Evolutionary conservation across 2,113 vertebrate species (phyloP).

Genomic region (Thryonomys swinderianus): DNA sequence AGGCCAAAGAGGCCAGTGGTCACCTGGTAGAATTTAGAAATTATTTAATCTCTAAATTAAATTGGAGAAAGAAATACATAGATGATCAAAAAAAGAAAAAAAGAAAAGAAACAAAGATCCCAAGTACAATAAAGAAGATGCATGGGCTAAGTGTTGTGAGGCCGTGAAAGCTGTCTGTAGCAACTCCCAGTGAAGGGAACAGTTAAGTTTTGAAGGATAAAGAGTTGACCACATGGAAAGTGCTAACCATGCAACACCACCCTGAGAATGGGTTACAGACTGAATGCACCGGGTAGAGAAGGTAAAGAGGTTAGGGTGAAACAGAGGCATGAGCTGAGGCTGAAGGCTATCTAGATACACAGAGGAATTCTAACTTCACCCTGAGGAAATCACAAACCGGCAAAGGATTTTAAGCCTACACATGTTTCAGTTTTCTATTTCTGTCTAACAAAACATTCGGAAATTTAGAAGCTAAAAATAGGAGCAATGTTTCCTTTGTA

Average conservation of each 20-base stretch:
- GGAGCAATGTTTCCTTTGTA: neutral
- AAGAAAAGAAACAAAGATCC: neutral
- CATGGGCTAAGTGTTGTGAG: too few relatives aligned
- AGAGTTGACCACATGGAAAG: fast-evolving
- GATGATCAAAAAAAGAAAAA: neutral
- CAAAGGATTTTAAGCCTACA: neutral
- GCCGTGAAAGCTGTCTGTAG: too few relatives aligned
- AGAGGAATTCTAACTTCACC: neutral
- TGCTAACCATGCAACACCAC: too few relatives aligned
- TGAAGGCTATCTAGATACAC: neutral
- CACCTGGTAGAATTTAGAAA: neutral
- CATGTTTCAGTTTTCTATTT: neutral
- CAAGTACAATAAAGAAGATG: neutral
- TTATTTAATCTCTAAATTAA: neutral
- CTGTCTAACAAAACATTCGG: neutral
- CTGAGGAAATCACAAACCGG: neutral
- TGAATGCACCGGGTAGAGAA: fast-evolving
- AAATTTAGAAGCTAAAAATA: neutral
- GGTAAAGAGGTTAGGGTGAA: neutral
- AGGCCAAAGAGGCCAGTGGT: neutral
- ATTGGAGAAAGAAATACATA: neutral
- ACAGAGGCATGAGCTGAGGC: neutral
- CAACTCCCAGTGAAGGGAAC: neutral
- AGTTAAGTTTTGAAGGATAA: neutral
- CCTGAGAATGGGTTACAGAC: fast-evolving